These are phyloP conservation scores for Mermis nigrescens DNA, from an alignment of 2,888 invertebrate genomes.

Conservation along the genomic window DNA sequence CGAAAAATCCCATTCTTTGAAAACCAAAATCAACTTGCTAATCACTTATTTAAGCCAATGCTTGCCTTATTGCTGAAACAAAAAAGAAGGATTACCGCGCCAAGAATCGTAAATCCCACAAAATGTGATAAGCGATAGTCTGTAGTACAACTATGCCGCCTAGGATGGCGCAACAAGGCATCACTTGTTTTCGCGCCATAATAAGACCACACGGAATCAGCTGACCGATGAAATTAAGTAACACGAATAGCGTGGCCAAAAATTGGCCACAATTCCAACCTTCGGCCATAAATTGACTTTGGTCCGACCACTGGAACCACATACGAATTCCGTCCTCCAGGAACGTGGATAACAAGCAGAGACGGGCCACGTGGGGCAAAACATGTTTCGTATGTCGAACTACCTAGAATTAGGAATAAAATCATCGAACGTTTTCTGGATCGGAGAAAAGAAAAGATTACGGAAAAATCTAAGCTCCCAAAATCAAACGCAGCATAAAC, in stretches of 20 bases:
- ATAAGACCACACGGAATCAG: constrained; percentile 91
- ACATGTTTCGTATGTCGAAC: constrained; percentile 39
- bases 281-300: constrained; percentile 33
- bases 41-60: too few species aligned
- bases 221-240: constrained; percentile 84
- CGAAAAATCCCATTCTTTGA: too few species aligned
- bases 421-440: background rate
- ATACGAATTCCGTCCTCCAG: constrained; percentile 94
- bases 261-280: constrained; percentile 68
- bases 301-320: constrained; percentile 63
- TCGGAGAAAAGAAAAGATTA: background rate
- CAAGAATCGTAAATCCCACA: constrained; percentile 93
- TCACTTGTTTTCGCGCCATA: constrained; percentile 68
- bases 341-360: constrained; percentile 94
- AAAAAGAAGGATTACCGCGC: too few species aligned
- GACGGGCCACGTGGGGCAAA: constrained; percentile 77
- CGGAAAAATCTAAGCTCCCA: background rate
- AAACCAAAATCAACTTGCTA: too few species aligned
- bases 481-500: background rate
- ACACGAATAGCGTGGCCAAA: constrained; percentile 77
- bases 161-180: constrained; percentile 56
- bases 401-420: constrained; percentile 22
- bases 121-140: constrained; percentile 50
- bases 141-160: constrained; percentile 90
- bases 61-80: too few species aligned